Percentiles rank a stretch among this genome's conserved stretches.
These are phyloP conservation scores for Boloria euphrosyne DNA, from an alignment of 2,888 invertebrate genomes.

Conservation along the genomic window DNA sequence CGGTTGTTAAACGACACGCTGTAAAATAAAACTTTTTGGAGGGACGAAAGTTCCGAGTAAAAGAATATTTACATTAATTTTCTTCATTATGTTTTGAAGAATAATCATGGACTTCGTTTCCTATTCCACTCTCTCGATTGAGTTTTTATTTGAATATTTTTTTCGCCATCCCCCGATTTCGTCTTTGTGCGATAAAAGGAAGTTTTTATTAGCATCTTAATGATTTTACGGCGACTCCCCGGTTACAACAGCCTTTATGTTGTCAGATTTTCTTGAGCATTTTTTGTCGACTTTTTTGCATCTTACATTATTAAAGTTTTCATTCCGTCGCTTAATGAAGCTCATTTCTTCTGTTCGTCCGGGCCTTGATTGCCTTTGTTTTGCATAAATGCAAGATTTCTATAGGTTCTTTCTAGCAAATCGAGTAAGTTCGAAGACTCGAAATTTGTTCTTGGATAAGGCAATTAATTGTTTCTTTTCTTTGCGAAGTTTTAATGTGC, in stretches of 20 bases:
- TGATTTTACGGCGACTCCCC: conserved; percentile 83
- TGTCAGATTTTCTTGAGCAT: conserved; percentile 83
- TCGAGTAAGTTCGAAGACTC: conserved; percentile 72
- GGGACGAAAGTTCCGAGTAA: conserved; percentile 77
- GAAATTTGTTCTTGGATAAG: conserved; percentile 68
- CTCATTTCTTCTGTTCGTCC: conserved; percentile 82
- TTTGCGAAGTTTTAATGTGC: conserved; percentile 37
- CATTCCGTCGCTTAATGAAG: conserved; percentile 82
- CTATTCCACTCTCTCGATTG: conserved; percentile 77
- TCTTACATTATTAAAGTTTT: conserved; percentile 83
- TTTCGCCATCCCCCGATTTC: conserved; percentile 70
- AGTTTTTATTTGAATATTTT: conserved; percentile 83
- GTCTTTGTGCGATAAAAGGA: conserved; percentile 80
- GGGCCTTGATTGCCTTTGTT: conserved; percentile 82
- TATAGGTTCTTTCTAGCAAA: conserved; percentile 77
- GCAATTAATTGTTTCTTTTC: conserved; percentile 66
- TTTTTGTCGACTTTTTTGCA: conserved; percentile 81
- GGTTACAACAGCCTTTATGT: conserved; percentile 83
- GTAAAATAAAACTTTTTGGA: conserved; percentile 82
- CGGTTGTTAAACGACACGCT: conserved; percentile 80
- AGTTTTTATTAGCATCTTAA: conserved; percentile 84
- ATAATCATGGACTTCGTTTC: conserved; percentile 80
- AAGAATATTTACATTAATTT: conserved; percentile 84
- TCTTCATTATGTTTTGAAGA: conserved; percentile 84
- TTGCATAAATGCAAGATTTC: conserved; percentile 82